A percentile compares a stretch with the other conserved stretches of the same genome.
These are phyloP conservation scores for Varroa destructor DNA, from an alignment of 1,140 invertebrate genomes.

Conservation along the genomic window DNA sequence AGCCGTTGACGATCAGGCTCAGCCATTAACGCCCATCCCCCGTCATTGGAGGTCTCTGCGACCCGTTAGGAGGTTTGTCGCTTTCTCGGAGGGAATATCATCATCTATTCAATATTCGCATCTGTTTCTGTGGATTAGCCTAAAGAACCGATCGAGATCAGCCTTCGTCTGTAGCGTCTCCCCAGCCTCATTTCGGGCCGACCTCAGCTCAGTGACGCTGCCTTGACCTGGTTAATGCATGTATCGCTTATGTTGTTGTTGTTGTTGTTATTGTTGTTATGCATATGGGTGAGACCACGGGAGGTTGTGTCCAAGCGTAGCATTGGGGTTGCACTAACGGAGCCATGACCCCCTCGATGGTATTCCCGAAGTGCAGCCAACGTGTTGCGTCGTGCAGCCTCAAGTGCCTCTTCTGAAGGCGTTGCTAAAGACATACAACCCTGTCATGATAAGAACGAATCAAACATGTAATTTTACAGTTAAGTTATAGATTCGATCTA, in stretches of 20 bases:
- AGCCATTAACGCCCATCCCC: too few relatives aligned
- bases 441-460: background rate
- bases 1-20: too few relatives aligned
- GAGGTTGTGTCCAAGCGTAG: too few relatives aligned
- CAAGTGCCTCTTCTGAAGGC: slow-evolving; percentile 13
- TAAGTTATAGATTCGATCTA: too few relatives aligned
- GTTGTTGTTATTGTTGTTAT: background rate
- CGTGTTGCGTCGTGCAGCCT: background rate
- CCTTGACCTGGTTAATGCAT: slow-evolving; percentile 10
- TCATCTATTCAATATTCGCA: too few relatives aligned
- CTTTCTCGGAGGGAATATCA: too few relatives aligned
- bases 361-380: background rate
- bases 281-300: background rate
- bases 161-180: background rate
- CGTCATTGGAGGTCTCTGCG: too few relatives aligned
- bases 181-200: background rate
- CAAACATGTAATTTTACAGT: too few relatives aligned
- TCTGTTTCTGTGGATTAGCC: too few relatives aligned
- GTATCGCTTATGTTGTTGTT: slow-evolving; percentile 23
- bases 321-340: too few relatives aligned
- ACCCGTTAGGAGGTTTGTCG: too few relatives aligned
- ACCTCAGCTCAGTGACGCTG: slow-evolving; percentile 17
- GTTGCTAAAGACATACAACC: slow-evolving; percentile 8
- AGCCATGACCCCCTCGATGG: background rate
- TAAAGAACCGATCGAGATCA: too few relatives aligned